phyloP scores from a whole-genome alignment of 2,888 invertebrate genomes.

The Orthosia cruda region DNA sequence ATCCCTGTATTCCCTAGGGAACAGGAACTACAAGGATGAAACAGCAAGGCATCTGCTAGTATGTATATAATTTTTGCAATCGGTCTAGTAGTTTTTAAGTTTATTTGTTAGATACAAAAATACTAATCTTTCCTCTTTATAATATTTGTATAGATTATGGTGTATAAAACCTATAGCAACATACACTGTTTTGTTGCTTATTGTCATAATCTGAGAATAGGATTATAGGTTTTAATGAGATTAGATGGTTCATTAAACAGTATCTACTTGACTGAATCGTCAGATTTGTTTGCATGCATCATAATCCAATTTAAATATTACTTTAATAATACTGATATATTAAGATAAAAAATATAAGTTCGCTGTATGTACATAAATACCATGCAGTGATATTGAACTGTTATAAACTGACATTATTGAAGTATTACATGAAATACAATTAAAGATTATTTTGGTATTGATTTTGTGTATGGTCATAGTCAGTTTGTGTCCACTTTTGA shows the following conservation, averaged over 20 bases:
- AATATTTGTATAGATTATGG: too few relatives aligned
- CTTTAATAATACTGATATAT: background rate
- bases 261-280: background rate
- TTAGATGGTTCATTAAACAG: conserved; percentile 7
- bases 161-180: background rate
- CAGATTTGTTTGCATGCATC: conserved; percentile 6
- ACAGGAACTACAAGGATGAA: too few relatives aligned
- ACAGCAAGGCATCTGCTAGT: too few relatives aligned
- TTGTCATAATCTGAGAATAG: background rate
- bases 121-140: too few relatives aligned
- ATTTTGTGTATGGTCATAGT: background rate
- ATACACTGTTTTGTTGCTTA: background rate
- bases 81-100: too few relatives aligned
- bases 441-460: background rate
- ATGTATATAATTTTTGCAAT: too few relatives aligned
- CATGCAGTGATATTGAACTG: background rate
- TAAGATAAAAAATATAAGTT: background rate
- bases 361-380: too few relatives aligned
- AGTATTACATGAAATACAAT: background rate
- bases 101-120: too few relatives aligned
- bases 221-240: background rate
- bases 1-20: too few relatives aligned
- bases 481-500: background rate
- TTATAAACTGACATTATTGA: background rate
- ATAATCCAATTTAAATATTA: conserved; percentile 23